Conservation (phyloP, 2,797 vertebrate species). For the Falco peregrinus region DNA sequence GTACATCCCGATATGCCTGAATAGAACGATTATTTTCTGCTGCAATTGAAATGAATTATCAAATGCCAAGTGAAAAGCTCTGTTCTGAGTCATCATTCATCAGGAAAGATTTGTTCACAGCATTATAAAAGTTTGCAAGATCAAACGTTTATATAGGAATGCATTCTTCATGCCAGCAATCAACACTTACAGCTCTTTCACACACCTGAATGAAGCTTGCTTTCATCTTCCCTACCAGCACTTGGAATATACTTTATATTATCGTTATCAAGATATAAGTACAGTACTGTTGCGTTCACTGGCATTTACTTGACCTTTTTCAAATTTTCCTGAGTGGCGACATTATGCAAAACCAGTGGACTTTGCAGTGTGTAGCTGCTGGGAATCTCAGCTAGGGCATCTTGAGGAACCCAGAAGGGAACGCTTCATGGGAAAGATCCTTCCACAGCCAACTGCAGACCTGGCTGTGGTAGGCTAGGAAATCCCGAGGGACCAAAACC, state of each 20-base stretch:
- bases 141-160: constrained; percentile 7
- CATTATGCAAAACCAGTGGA: background rate
- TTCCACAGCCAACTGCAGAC: background rate
- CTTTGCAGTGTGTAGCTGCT: background rate
- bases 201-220: background rate
- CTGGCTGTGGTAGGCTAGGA: background rate
- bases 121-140: constrained; percentile 18
- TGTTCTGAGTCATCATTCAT: constrained; percentile 53
- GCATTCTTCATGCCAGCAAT: background rate
- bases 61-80: constrained; percentile 37
- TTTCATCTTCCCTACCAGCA: background rate
- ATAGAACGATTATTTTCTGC: constrained; percentile 56
- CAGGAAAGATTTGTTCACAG: constrained; percentile 17
- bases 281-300: background rate
- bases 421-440: background rate
- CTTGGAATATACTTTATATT: background rate
- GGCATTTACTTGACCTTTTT: background rate
- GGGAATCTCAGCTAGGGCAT: background rate
- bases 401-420: background rate
- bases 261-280: background rate
- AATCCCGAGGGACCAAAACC: background rate
- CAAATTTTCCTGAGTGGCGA: background rate
- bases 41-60: constrained; percentile 57
- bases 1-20: constrained; percentile 37
- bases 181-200: background rate